Base-by-base conservation (phyloP, 1,140 invertebrate species). In the Brachionus angularis region DNA sequence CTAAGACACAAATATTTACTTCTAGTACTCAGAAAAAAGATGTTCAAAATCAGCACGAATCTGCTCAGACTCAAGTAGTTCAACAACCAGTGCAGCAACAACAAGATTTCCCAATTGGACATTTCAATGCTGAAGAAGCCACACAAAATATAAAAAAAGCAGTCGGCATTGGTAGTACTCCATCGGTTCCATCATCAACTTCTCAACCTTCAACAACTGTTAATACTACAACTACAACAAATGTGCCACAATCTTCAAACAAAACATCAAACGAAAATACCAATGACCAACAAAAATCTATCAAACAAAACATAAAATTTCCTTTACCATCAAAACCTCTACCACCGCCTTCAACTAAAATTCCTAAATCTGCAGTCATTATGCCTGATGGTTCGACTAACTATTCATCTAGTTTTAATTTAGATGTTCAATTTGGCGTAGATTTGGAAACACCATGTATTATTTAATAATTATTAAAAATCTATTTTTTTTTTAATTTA, bases 101-200 rank as follows among this genome's bases (percentile, higher is more conserved):
- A 46, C 25, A 29, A 23, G 47, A 47, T 47, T 67, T 67, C 36
- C 62, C 62, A 18, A 50, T 67, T 16, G 62, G 62, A 31, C 62
- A 67, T n/a, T 67, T 67, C n/a, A 67, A 67, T 67, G 62, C 62
- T 10, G 62, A 47, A 31, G 62, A 67, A 23, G 62, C 62, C 4
- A 44, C 62, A 10, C 62, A 67, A 21, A 67, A 67, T 8, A 67
- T 67, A 16, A 67, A 67, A 67, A 67, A 67, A 67, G 62, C 62
- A 23, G 42, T 67, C 8, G 47, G 62, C 7, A 29, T 67, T 29
- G 47, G 39, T 34, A 34, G 31, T 29, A n/a, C n/a, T n/a, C 16
- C 62, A 1, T 14, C 42, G 1, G 62, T 12, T 5, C 31, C 16
- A 14, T 12, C 29, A 5, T 27, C 49, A n/a, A n/a, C n/a, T 16